Conservation (phyloP, 2,888 invertebrate genomes). For the Galeruca laticollis region DNA sequence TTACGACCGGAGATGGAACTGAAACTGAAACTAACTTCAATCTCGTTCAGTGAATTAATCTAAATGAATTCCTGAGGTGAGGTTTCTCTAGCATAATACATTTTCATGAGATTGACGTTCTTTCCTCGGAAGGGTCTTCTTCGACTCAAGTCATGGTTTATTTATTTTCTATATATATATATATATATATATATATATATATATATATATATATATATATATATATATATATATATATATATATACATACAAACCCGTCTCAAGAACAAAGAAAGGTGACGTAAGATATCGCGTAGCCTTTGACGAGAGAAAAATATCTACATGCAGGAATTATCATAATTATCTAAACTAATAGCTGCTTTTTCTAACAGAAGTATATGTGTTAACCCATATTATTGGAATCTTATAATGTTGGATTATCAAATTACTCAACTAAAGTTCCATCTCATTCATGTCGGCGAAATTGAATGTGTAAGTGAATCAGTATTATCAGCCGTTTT, state of each 20-base stretch:
- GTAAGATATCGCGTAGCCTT: not conserved
- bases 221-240: too few species aligned
- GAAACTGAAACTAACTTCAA: slow-evolving; percentile 35
- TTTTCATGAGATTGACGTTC: slow-evolving; percentile 38
- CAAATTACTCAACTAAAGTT: too few species aligned
- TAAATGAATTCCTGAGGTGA: slow-evolving; percentile 37
- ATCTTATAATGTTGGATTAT: too few species aligned
- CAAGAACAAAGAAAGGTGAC: not conserved
- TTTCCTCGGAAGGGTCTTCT: slow-evolving; percentile 32
- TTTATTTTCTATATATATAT: slow-evolving; percentile 29
- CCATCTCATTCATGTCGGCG: too few species aligned
- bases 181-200: too few species aligned
- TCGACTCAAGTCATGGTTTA: slow-evolving; percentile 30
- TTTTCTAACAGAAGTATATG: too few species aligned
- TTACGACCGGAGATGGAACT: slow-evolving; percentile 25
- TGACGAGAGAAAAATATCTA: not conserved
- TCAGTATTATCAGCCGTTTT: too few species aligned
- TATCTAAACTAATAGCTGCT: too few species aligned
- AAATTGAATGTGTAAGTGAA: too few species aligned
- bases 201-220: too few species aligned
- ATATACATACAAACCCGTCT: slow-evolving; percentile 5
- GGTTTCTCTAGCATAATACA: slow-evolving; percentile 37
- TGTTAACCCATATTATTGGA: too few species aligned
- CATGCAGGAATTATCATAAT: too few species aligned
- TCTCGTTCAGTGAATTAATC: slow-evolving; percentile 38